phyloP scores from a whole-genome alignment of 2,888 invertebrate species.

The Melanotus villosus region DNA sequence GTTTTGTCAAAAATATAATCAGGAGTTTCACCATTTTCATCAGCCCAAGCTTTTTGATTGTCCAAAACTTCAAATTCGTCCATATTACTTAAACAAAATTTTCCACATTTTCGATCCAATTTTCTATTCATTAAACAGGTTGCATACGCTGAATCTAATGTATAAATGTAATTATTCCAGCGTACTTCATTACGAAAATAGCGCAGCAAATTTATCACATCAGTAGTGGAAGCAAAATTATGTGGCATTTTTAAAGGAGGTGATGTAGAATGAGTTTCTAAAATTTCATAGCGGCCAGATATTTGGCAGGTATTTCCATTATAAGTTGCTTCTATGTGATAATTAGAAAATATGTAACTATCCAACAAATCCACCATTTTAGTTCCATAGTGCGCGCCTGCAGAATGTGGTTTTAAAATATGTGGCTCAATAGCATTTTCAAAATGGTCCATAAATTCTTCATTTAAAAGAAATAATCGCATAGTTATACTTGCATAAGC shows the following conservation, averaged over 20 bases:
- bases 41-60: constrained; percentile 28
- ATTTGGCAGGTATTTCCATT: constrained; percentile 36
- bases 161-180: constrained; percentile 38
- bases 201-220: neutral
- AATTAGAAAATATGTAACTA: constrained; percentile 41
- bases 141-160: constrained; percentile 17
- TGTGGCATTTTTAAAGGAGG: constrained; percentile 20
- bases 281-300: constrained; percentile 38
- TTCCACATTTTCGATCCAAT: constrained; percentile 31
- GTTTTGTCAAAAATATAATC: constrained; percentile 36
- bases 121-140: constrained; percentile 17
- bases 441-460: constrained; percentile 46
- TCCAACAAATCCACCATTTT: constrained; percentile 44
- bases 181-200: constrained; percentile 43
- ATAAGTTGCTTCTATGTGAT: constrained; percentile 37
- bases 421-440: constrained; percentile 42
- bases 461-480: constrained; percentile 37
- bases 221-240: neutral
- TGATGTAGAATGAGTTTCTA: constrained; percentile 34
- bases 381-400: constrained; percentile 31
- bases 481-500: constrained; percentile 29
- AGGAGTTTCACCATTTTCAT: neutral
- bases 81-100: constrained; percentile 41
- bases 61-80: constrained; percentile 33
- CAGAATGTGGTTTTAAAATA: constrained; percentile 24